phyloP scores from a whole-genome alignment of 1,140 invertebrate genomes.

The Drosophila dunni region DNA sequence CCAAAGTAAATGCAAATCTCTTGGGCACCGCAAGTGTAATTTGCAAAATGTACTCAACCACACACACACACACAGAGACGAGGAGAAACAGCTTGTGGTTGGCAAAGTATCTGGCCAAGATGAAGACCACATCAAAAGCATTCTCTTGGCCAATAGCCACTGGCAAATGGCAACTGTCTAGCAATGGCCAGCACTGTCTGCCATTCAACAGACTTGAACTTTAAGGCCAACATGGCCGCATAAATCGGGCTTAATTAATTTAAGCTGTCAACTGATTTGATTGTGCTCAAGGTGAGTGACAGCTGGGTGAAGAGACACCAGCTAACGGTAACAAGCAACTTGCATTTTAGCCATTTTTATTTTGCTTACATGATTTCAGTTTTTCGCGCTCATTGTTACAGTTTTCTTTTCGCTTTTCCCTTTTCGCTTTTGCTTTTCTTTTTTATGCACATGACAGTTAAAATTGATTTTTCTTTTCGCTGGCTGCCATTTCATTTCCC shows the following conservation, averaged over 20 bases:
- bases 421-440: neutral
- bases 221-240: conserved; percentile 27
- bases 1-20: conserved; percentile 39
- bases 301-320: neutral
- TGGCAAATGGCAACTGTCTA: neutral
- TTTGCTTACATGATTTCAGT: conserved; percentile 15
- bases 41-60: conserved; percentile 71
- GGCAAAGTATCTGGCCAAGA: conserved; percentile 59
- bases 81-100: conserved; percentile 29
- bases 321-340: conserved; percentile 11
- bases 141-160: conserved; percentile 23
- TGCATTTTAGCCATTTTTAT: conserved; percentile 28
- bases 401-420: neutral
- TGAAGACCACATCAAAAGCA: conserved; percentile 77
- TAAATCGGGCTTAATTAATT: conserved; percentile 78
- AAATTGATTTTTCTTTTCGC: conserved; percentile 51
- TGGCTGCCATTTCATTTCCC: conserved; percentile 58
- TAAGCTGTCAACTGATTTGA: conserved; percentile 74
- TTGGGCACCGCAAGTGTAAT: conserved; percentile 67
- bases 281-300: conserved; percentile 46
- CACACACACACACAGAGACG: conserved; percentile 30
- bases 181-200: neutral
- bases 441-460: conserved; percentile 39
- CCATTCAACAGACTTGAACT: neutral
- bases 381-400: neutral